Evolutionary conservation across 2,797 vertebrate genomes (phyloP).

Genomic region (Menidia menidia): DNA sequence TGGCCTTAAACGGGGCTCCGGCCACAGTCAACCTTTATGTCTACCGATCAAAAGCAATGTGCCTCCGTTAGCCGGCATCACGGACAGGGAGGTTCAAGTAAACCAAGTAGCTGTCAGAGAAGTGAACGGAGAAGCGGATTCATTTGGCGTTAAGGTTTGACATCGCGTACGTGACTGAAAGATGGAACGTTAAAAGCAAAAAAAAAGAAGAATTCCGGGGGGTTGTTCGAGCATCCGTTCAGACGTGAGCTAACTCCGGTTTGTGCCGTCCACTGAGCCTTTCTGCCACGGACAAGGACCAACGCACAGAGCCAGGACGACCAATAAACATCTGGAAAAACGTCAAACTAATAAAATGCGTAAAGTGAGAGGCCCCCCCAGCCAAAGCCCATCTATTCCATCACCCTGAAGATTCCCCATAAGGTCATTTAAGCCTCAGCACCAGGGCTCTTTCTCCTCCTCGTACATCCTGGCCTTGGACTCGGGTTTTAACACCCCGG

Average conservation of each 20-base stretch:
- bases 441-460: too few relatives aligned
- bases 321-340: too few relatives aligned
- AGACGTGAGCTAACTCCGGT: not conserved
- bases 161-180: not conserved
- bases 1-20: constrained; percentile 75
- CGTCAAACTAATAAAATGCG: too few relatives aligned
- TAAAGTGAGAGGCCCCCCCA: too few relatives aligned
- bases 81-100: constrained; percentile 72
- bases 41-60: constrained; percentile 83
- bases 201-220: not conserved
- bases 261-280: too few relatives aligned
- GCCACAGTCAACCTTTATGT: constrained; percentile 84
- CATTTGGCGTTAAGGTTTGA: constrained; percentile 23
- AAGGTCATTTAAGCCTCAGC: too few relatives aligned
- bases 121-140: constrained; percentile 16
- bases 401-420: too few relatives aligned
- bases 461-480: too few relatives aligned
- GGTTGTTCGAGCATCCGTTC: not conserved
- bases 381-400: too few relatives aligned
- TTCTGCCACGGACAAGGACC: too few relatives aligned
- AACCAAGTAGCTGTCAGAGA: constrained; percentile 36
- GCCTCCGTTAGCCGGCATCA: constrained; percentile 83
- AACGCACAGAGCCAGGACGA: too few relatives aligned
- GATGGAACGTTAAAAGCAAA: not conserved
- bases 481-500: too few relatives aligned